These are phyloP conservation scores for Carcina quercana DNA, from an alignment of 2,888 invertebrate genomes.

Conservation along the genomic window DNA sequence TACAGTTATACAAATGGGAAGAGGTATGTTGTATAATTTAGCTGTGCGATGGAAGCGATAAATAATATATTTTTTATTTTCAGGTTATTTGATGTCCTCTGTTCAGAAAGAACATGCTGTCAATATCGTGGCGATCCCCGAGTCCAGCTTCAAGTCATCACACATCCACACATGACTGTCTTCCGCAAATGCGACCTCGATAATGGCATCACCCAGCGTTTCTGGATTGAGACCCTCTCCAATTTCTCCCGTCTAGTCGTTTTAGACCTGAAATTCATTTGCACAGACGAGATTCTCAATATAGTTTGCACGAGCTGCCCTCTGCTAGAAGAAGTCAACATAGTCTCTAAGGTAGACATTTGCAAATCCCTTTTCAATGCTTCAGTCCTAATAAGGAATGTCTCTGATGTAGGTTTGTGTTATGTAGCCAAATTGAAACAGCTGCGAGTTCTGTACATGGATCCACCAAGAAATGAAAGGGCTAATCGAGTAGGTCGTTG, in stretches of 20 bases:
- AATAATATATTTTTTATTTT: too few relatives aligned
- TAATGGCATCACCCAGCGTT: slow-evolving; percentile 52
- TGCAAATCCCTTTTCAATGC: slow-evolving; percentile 65
- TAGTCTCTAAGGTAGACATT: slow-evolving; percentile 63
- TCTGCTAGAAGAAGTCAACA: slow-evolving; percentile 60
- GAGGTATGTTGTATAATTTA: too few relatives aligned
- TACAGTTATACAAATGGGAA: too few relatives aligned
- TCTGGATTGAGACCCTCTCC: slow-evolving; percentile 55
- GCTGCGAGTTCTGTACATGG: slow-evolving; percentile 56
- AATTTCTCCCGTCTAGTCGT: slow-evolving; percentile 50
- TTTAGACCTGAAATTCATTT: slow-evolving; percentile 65
- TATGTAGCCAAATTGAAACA: slow-evolving; percentile 52
- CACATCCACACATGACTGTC: slow-evolving; percentile 58
- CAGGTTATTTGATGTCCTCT: slow-evolving; percentile 71
- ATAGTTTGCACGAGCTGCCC: slow-evolving; percentile 51
- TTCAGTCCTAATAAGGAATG: slow-evolving; percentile 60
- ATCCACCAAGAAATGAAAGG: slow-evolving; percentile 61
- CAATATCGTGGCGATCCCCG: slow-evolving; percentile 58
- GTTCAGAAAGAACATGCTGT: slow-evolving; percentile 60
- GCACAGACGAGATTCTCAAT: slow-evolving; percentile 66
- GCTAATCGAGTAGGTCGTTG: slow-evolving; percentile 57
- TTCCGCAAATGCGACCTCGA: slow-evolving; percentile 66
- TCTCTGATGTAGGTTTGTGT: slow-evolving; percentile 57
- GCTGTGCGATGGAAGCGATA: too few relatives aligned
- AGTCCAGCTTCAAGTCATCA: slow-evolving; percentile 54